Conservation (phyloP, 2,113 vertebrate genomes). For the Thunnus thynnus region DNA sequence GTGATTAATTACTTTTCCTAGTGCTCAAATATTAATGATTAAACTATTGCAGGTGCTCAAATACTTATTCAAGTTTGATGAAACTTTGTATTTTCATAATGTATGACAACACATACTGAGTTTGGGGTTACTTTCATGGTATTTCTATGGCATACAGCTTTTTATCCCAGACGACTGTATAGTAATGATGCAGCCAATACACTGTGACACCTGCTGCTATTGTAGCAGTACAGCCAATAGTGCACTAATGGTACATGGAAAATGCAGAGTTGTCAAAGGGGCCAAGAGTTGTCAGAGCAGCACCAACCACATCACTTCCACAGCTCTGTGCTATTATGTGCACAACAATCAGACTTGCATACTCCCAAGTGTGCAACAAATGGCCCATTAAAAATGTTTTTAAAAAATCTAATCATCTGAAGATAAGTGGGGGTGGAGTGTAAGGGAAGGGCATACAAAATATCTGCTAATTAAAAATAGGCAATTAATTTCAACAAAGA, state of each 20-base stretch:
- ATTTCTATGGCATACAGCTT: not conserved
- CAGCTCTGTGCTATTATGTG: constrained; percentile 24
- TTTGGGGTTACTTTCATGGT: not conserved
- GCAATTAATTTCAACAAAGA: constrained; percentile 41
- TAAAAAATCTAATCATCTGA: constrained; percentile 31
- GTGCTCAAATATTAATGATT: not conserved
- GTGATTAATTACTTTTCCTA: not conserved
- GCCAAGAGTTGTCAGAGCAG: constrained; percentile 18
- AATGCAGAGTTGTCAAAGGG: constrained; percentile 31
- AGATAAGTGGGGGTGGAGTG: not conserved
- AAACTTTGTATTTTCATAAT: too few relatives aligned
- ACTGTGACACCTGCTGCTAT: not conserved
- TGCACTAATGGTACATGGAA: constrained; percentile 29
- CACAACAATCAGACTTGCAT: not conserved
- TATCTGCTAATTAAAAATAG: constrained; percentile 58
- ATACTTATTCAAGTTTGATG: too few relatives aligned
- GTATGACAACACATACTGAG: too few relatives aligned
- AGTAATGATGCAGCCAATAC: constrained; percentile 24
- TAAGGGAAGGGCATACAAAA: constrained; percentile 3
- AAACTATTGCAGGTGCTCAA: not conserved
- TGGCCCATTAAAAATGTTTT: constrained; percentile 13
- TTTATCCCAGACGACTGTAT: not conserved
- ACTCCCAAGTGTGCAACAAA: constrained; percentile 26
- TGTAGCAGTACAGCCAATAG: not conserved
- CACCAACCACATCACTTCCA: not conserved